Evolutionary conservation across 2,797 vertebrate species (phyloP).

Genomic region (Enteromius trimaculatus): DNA sequence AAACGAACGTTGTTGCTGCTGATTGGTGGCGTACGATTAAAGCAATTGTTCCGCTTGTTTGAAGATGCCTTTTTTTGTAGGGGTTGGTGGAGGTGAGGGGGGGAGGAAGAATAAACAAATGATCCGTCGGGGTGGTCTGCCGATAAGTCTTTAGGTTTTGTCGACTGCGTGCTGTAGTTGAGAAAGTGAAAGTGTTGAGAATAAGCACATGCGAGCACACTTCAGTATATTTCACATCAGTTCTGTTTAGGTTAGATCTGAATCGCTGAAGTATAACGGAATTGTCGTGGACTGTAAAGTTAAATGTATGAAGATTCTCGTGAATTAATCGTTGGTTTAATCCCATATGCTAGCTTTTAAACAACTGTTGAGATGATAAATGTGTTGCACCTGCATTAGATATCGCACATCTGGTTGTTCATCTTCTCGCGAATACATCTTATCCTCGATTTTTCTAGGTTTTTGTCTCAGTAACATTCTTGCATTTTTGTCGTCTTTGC

Average conservation of each 20-base stretch:
- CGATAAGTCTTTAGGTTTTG: constrained; percentile 17
- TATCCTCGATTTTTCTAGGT: not conserved
- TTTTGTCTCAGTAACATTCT: not conserved
- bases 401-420: constrained; percentile 13
- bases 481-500: not conserved
- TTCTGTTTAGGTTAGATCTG: not conserved
- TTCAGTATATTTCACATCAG: not conserved
- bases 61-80: not conserved
- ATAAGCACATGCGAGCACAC: constrained; percentile 18
- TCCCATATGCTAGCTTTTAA: not conserved
- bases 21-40: constrained; percentile 6
- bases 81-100: not conserved
- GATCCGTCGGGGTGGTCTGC: not conserved
- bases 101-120: not conserved
- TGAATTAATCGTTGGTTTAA: constrained; percentile 8
- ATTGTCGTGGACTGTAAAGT: not conserved
- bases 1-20: not conserved
- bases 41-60: constrained; percentile 15
- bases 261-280: not conserved
- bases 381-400: not conserved
- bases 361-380: not conserved
- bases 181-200: constrained; percentile 46
- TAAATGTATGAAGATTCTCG: not conserved
- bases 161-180: not conserved
- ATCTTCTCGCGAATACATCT: not conserved